Base-by-base conservation (phyloP, 2,113 vertebrate species). In the Aegithalos caudatus region DNA sequence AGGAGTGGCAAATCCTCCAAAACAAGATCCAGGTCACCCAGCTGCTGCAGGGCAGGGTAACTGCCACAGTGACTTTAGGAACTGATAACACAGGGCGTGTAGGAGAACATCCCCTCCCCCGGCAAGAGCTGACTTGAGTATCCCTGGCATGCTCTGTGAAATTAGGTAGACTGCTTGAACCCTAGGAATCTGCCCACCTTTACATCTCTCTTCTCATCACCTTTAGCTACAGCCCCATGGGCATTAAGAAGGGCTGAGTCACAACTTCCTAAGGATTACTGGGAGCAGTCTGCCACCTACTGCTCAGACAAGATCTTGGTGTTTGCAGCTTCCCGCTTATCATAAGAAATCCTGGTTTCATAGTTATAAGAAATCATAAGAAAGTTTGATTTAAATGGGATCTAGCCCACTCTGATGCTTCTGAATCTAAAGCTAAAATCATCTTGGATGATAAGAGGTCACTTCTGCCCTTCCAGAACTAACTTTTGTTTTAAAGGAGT, bases 271-370 rank as follows among this genome's bases (percentile, higher is more conserved):
- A 31, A 40, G 29, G n/a, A 90, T 97, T 94, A 64, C 53, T 94
- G 79, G 90, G 80, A 91, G 40, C 60, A 87, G 74, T 33, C 94
- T 97, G 97, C 97, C 97, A 97, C 60, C 97, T 98, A 74, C 80
- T 92, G 97, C 80, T 60, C 40, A 73, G 16, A 66, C 13, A 21
- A 76, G n/a, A 45, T 67, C 33, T 45, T 44, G 58, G n/a, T 54
- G 31, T 73, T 84, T 38, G 42, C 33, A 90, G 57, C 35, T 64
- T 93, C 80, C 62, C 28, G 60, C 11, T 7, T 42, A 31, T n/a
- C n/a, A n/a, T 2, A 45, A 51, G 56, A 60, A 90, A 70, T 14
- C 12, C 48, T 38, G 24, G 28, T 88, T 73, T 24, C 73, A 16
- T 45, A 24, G 60, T 51, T 7, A 3, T 37, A 44, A 11, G 44